These are phyloP conservation scores for Mus spretus DNA, from an alignment of 2,797 vertebrate species.

Conservation along the genomic window DNA sequence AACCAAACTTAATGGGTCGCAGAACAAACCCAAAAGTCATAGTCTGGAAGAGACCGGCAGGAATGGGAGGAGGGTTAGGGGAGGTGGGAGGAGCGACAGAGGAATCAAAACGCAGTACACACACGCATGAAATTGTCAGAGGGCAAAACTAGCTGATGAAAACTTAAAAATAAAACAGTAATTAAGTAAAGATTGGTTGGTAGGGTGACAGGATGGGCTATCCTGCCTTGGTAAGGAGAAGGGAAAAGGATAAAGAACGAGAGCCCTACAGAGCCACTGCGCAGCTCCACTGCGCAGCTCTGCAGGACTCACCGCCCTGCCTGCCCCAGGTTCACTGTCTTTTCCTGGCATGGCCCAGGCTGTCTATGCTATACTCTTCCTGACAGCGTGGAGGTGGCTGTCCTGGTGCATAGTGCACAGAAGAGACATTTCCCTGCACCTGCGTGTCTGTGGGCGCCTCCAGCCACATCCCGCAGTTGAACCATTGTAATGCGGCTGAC, in stretches of 20 bases:
- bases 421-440: slow-evolving; percentile 88
- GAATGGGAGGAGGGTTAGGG: background rate
- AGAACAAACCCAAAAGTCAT: background rate
- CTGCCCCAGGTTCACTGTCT: slow-evolving; percentile 48
- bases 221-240: background rate
- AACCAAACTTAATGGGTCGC: background rate
- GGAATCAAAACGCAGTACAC: background rate
- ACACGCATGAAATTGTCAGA: background rate
- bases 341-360: slow-evolving; percentile 56
- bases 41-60: background rate
- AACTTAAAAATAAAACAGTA: background rate
- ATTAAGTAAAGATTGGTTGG: background rate
- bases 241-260: background rate
- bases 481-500: slow-evolving; percentile 90
- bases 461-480: slow-evolving; percentile 88
- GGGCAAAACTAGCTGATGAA: background rate
- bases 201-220: background rate
- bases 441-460: slow-evolving; percentile 86
- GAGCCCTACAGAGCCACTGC: background rate
- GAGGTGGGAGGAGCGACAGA: background rate
- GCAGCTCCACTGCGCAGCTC: too few relatives aligned
- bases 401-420: slow-evolving; percentile 73
- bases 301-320: background rate
- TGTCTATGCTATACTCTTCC: slow-evolving; percentile 71
- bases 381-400: slow-evolving; percentile 77